Conservation (phyloP, 2,797 vertebrate species). For the Miichthys miiuy region DNA sequence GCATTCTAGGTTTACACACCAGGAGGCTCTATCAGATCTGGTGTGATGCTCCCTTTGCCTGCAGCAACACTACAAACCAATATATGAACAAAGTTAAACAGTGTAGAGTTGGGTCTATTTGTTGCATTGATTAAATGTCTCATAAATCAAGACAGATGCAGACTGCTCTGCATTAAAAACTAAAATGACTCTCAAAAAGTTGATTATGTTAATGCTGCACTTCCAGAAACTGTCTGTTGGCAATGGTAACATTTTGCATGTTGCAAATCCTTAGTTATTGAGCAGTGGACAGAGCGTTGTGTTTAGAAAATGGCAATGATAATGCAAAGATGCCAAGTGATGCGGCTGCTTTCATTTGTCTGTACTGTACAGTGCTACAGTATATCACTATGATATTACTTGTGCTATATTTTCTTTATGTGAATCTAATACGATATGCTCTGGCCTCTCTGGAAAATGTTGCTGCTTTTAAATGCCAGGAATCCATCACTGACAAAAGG, state of each 20-base stretch:
- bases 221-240: background rate
- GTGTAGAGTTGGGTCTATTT: background rate
- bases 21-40: background rate
- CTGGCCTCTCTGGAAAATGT: background rate
- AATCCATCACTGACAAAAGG: slow-evolving; percentile 41
- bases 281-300: background rate
- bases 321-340: background rate
- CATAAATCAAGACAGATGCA: slow-evolving; percentile 12
- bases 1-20: background rate
- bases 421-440: background rate
- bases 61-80: background rate
- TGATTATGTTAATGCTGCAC: background rate
- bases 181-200: background rate
- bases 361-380: background rate
- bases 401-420: background rate
- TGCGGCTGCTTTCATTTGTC: background rate
- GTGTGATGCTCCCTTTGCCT: background rate
- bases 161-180: background rate
- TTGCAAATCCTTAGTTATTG: background rate
- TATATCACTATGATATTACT: background rate
- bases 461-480: slow-evolving; percentile 30
- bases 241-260: background rate
- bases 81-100: background rate
- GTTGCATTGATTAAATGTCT: background rate
- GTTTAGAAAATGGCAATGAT: background rate